These are phyloP conservation scores for Lasius platythorax DNA, from an alignment of 2,888 invertebrate species.

Conservation along the genomic window DNA sequence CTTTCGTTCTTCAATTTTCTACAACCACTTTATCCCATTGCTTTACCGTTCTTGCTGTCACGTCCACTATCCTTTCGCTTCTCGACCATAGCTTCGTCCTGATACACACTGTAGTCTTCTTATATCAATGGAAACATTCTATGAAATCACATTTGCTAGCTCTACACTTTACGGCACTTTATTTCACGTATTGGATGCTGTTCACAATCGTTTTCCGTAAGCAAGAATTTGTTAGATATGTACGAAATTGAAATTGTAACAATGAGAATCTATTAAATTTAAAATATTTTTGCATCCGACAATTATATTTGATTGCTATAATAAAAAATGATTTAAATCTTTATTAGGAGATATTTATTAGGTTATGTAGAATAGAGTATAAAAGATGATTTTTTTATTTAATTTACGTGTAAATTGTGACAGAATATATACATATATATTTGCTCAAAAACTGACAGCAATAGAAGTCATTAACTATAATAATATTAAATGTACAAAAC, in stretches of 20 bases:
- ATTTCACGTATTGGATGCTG: constrained; percentile 68
- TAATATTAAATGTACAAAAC: neutral
- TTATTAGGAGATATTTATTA: neutral
- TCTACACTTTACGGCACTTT: constrained; percentile 60
- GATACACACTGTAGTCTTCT: constrained; percentile 77
- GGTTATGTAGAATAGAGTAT: neutral
- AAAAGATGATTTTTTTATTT: neutral
- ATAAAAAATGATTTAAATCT: constrained; percentile 11
- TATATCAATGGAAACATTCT: constrained; percentile 83
- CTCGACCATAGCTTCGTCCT: constrained; percentile 64
- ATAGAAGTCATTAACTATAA: neutral
- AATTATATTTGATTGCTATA: neutral
- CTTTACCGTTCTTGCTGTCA: constrained; percentile 54
- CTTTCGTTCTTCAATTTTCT: constrained; percentile 62
- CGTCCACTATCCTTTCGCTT: constrained; percentile 40
- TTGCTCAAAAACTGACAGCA: neutral
- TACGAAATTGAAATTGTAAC: neutral
- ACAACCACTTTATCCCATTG: constrained; percentile 56
- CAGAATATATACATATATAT: neutral
- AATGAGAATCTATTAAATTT: neutral
- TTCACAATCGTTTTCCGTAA: constrained; percentile 31
- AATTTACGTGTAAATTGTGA: too few relatives aligned
- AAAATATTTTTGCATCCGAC: neutral
- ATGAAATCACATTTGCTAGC: constrained; percentile 82
- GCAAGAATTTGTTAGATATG: neutral